Conservation (phyloP, 2,113 vertebrate genomes). For the cattle (Bos taurus) region DNA sequence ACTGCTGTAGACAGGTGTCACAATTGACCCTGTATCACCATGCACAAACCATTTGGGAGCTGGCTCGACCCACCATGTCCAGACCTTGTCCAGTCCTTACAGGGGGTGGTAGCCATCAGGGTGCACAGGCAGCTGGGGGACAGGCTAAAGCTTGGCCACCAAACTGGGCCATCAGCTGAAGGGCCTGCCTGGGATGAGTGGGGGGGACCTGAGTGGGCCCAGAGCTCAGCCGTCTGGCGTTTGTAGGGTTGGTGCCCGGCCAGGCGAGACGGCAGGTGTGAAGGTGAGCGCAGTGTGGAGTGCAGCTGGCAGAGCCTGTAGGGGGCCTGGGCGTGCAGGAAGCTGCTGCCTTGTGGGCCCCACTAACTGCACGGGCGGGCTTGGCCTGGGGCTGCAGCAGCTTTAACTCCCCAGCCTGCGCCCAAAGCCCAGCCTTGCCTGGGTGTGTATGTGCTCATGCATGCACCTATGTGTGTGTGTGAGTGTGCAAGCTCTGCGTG, state of each 20-base stretch:
- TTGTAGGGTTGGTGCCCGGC: background rate
- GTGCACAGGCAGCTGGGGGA: background rate
- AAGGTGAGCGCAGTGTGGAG: constrained; percentile 46
- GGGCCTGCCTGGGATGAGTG: accelerated
- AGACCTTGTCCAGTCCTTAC: too few species aligned
- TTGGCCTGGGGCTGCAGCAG: too few species aligned
- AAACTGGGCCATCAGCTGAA: background rate
- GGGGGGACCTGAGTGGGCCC: background rate
- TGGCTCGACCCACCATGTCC: too few species aligned
- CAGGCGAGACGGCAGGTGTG: background rate
- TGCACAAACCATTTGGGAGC: background rate
- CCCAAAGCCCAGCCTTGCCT: background rate
- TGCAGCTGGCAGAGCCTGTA: background rate
- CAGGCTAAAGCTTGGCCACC: background rate
- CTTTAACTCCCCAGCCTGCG: background rate
- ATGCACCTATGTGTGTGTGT: background rate
- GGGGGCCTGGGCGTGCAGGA: background rate
- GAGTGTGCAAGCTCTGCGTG: background rate
- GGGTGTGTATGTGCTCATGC: background rate
- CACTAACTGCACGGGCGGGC: background rate
- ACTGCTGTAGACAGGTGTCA: background rate
- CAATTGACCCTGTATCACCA: background rate
- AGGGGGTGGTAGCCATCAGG: accelerated
- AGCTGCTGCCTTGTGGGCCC: background rate
- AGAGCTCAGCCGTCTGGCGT: background rate